Base-by-base conservation (phyloP, 2,113 vertebrate genomes). In the Prunella fulvescens region DNA sequence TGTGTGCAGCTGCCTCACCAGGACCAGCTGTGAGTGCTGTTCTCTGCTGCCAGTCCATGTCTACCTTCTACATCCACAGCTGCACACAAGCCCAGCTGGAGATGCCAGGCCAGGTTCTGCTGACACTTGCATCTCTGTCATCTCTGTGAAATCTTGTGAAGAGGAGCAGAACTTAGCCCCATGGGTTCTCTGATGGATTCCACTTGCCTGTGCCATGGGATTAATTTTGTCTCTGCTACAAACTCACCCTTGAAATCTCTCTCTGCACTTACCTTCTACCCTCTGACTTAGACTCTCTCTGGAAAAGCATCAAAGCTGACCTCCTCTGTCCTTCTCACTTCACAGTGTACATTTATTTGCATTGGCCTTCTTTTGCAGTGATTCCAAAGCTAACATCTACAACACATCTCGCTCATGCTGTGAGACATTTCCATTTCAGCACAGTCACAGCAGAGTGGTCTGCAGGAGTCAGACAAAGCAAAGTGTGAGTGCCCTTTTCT, bases 21-120 rank as follows among this genome's bases (percentile, higher is more conserved):
- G 88, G 39, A 28, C 16, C 54, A 50, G 45, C n/a, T 80, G 76
- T 76, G 48, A 62, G 58, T 79, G 24, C 29, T 88, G 33, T 91
- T 97, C 89, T 74, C 56, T 95, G 57, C 74, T 95, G 79, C 87
- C 78, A 67, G 3, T 92, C 47, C 93, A 71, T 57, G 69, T 64
- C 33, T 56, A 24, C 26, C 10, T 93, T 86, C 69, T 78, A 1
- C 44, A 70, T 33, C 29, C 39, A 35, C 65, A 93, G 26, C 4
- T 3, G 7, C 51, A n/a, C 0, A 4, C 19, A 45, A 62, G 26
- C 60, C 48, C 1, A 2, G 53, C 37, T 65, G 65, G 53, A 72
- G 8, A 4, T 0, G 0, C 15, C 18, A 26, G 53, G 45, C 53
- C 69, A 15, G 1, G 6, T 31, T 81, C 40, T 79, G 18, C n/a